Evolutionary conservation across 2,797 vertebrate species (phyloP), one percentile per base, ranked within the genome.

Genomic region (Muraenolepis orangiensis): DNA sequence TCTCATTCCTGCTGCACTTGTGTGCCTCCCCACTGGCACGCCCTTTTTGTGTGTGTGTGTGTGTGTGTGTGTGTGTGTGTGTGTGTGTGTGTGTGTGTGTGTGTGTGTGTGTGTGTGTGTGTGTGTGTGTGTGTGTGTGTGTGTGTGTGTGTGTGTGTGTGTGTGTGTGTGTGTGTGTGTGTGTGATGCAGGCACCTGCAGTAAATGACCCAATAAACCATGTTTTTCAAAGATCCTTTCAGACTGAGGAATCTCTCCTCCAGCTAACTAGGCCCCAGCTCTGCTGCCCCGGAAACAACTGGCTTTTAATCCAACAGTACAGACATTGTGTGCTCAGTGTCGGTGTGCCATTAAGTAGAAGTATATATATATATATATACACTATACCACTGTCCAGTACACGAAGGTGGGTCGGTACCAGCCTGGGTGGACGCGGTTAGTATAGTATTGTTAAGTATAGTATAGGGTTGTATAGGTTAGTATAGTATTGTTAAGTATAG

Each of bases 171-270:
- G 74, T 18, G 70, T 73, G 71, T 72, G 36, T 38, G 36, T 38
- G 4, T 38, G 36, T 34, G 32, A 78, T 71, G 79, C 73, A 76
- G 89, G 87, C 85, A 71, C 78, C 80, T 81, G 86, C 85, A 74
- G 82, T 86, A 80, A 91, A 90, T 78, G 81, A 85, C 78, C 85
- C 85, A 88, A 91, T 93, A 91, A 93, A 93, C 75, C n/a, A 51
- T 72, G 81, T 87, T n/a, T n/a, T n/a, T 85, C 91, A 91, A 91
- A 89, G 84, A 86, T 80, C 84, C 81, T 83, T 86, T 90, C 82
- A 90, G 82, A 87, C 72, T 84, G 84, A 78, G 81, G 86, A 34
- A 5, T 28, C 30, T 23, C 6, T 16, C 46, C 34, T 83, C 8
- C 12, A 26, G 78, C 67, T 77, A 40, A 18, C 90, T 72, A 81